Evolutionary conservation across 2,888 invertebrate species (phyloP).

Genomic region (Cerastis leucographa): DNA sequence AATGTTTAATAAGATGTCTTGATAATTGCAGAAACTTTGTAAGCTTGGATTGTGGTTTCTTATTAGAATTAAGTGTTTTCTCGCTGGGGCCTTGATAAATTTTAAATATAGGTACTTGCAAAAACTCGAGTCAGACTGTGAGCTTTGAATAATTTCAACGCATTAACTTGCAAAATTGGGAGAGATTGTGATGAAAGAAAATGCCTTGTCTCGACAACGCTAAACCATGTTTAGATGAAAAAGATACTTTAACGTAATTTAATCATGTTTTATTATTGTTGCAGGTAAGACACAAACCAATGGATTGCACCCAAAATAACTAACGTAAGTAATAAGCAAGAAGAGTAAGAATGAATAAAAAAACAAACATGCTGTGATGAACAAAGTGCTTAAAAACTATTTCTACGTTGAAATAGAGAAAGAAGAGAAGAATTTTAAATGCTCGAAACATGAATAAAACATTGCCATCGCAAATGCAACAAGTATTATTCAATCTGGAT

Average conservation of each 20-base stretch:
- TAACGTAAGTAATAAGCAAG: slow-evolving; percentile 38
- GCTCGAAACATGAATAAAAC: slow-evolving; percentile 55
- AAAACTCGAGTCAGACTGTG: slow-evolving; percentile 54
- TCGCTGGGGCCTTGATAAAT: slow-evolving; percentile 56
- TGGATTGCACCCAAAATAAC: slow-evolving; percentile 1
- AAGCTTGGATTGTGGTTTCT: slow-evolving; percentile 68
- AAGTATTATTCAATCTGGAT: slow-evolving; percentile 48
- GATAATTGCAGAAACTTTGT: slow-evolving; percentile 68
- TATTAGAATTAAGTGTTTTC: slow-evolving; percentile 62
- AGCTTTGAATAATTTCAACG: slow-evolving; percentile 62
- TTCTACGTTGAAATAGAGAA: neutral
- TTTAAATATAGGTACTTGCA: slow-evolving; percentile 53
- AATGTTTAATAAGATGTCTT: slow-evolving; percentile 68
- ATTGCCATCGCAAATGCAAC: slow-evolving; percentile 45
- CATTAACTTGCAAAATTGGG: slow-evolving; percentile 57
- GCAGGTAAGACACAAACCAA: slow-evolving; percentile 54
- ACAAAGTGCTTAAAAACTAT: slow-evolving; percentile 13
- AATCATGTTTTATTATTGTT: slow-evolving; percentile 46
- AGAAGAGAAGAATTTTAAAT: slow-evolving; percentile 31
- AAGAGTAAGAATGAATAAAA: neutral
- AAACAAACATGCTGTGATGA: slow-evolving; percentile 2
- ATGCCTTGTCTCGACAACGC: slow-evolving; percentile 16
- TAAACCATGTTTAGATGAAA: slow-evolving; percentile 2
- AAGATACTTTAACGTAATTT: slow-evolving; percentile 8
- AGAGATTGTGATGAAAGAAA: slow-evolving; percentile 37